Evolutionary conservation across 2,888 invertebrate genomes (phyloP), one percentile per base, ranked within the genome.

Genomic region (Lottia scabra): DNA sequence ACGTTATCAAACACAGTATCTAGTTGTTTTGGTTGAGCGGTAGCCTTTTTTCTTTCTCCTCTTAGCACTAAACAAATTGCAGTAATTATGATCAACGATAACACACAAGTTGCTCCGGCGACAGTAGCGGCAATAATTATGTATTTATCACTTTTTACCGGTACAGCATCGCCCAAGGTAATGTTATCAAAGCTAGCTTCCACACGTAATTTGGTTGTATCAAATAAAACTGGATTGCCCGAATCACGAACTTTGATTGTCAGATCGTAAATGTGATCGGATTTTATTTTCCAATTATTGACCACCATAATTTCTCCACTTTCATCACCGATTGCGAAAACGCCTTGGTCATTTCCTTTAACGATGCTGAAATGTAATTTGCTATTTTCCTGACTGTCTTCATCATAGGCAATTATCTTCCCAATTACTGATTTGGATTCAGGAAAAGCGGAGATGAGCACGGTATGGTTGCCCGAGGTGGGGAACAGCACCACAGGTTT

Each of bases 71-170:
- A 65, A 38, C 74, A 65, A 15, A 78, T 78, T 46, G 78, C 78
- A 44, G 67, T 70, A 68, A 78, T 74, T 68, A 78, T 78, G 71
- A 78, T 75, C 15, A 75, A 62, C 15, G 78, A 78, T 10, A 78
- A 62, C 10, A 78, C 67, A 63, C 74, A 63, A 1, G 78, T 78
- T 2, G 75, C 78, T 13, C 75, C 76, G 10, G 75, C 78, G 23
- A 78, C 77, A 16, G 74, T 74, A 5, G 73, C 78, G 23, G 77
- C 78, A 63, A 78, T 78, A 65, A 78, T 56, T 63, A 78, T 65
- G 67, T 78, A 78, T 62, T 66, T 65, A 48, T 72, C 65, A 19
- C 44, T 62, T 1, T 70, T 56, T 13, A 19, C 56, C 0, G 68
- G 63, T 43, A 63, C 67, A 19, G n/a, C 68, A 13, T 23, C 65